Percentiles rank a stretch among this genome's conserved stretches.
phyloP scores from a whole-genome alignment of 2,113 vertebrate genomes.

The Callipepla squamata region DNA sequence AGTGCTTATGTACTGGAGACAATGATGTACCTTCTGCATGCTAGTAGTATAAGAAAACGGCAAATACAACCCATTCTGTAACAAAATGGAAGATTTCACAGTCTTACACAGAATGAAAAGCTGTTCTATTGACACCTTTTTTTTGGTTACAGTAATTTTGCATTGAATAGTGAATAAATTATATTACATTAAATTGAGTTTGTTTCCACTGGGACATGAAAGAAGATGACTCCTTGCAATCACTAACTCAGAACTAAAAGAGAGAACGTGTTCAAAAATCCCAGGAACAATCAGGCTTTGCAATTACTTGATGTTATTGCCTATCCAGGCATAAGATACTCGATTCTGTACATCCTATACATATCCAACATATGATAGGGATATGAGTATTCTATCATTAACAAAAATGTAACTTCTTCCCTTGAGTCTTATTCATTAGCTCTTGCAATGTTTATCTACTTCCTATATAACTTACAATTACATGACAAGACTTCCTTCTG shows the following conservation, averaged over 20 bases:
- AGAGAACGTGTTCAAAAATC: not conserved
- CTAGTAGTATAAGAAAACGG: not conserved
- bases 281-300: not conserved
- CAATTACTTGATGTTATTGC: not conserved
- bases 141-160: not conserved
- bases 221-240: not conserved
- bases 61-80: not conserved
- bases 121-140: not conserved
- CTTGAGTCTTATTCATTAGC: not conserved
- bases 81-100: not conserved
- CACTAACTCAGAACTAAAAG: not conserved
- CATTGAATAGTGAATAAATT: not conserved
- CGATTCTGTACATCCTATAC: not conserved
- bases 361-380: not conserved
- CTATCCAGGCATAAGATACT: not conserved
- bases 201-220: not conserved
- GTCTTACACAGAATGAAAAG: not conserved
- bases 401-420: not conserved
- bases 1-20: not conserved
- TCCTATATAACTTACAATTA: not conserved
- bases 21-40: not conserved
- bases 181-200: not conserved
- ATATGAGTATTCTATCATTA: not conserved
- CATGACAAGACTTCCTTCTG: not conserved
- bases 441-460: not conserved